Evolutionary conservation across 2,888 invertebrate genomes (phyloP), one percentile per base, ranked within the genome.

Genomic region (Emesis furor): DNA sequence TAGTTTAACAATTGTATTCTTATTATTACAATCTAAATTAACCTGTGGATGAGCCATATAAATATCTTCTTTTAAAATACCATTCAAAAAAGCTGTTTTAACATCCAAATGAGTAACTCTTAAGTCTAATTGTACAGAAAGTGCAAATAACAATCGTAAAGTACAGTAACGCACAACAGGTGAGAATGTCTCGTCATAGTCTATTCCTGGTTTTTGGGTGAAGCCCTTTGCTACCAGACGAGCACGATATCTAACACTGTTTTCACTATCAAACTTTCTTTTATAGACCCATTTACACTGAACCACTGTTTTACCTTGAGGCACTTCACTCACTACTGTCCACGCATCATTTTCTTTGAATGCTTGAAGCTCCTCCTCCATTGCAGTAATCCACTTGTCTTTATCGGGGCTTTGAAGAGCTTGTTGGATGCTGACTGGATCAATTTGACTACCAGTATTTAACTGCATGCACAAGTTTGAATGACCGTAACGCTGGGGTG

Each of bases 161-260:
- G 46, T 35, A 69, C 35, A 37, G 67, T 83, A 42, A 37, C 55
- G 75, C 5, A 85, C 39, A 3, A 85, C 78, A 8, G 79, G 79
- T 12, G 84, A 84, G 72, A 80, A 85, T 51, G 82, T 82, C 30
- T 86, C 86, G 42, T 73, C 55, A 77, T 79, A 86, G 59, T 82
- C 86, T 10, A 81, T 39, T 32, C 86, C 78, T 7, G 65, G 14
- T 80, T 46, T 73, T 46, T 84, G 83, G 3, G 68, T 76, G 46
- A 83, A 83, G 12, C 84, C 82, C 71, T 85, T 85, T 6, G 83
- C 85, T 6, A 82, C 82, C 12, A 84, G 62, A 76, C 82, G 82
- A 12, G 86, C 84, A 7, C 83, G 51, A 62, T 65, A 86, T n/a
- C 78, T 30, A 51, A 86, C 79, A 51, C 17, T 73, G 59, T 78